Conservation (phyloP, 1,140 invertebrate genomes). For the Bombus confusus region DNA sequence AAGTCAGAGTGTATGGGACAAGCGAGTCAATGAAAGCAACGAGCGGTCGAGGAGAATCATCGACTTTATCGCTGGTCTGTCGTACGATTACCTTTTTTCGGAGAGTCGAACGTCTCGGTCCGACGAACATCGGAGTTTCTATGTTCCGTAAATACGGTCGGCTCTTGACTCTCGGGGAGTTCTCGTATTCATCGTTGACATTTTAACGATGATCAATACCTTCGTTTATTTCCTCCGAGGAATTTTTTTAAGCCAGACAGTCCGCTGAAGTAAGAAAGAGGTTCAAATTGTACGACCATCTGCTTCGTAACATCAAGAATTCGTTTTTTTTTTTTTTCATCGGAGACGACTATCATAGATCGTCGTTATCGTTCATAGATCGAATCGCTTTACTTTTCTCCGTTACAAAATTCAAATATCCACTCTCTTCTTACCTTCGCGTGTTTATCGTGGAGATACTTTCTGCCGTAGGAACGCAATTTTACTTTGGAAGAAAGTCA, state of each 20-base stretch:
- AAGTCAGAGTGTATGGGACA: constrained; percentile 1
- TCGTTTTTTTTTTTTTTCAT: not conserved
- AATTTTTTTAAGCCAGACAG: not conserved
- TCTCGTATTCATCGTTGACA: not conserved
- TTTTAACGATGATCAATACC: constrained; percentile 17
- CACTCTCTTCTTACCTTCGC: rapidly evolving
- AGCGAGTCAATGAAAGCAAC: constrained; percentile 24
- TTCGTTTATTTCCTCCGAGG: not conserved
- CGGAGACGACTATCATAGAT: not conserved
- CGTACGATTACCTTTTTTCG: not conserved
- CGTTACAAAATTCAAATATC: not conserved
- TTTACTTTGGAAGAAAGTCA: not conserved
- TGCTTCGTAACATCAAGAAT: not conserved
- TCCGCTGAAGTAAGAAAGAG: not conserved
- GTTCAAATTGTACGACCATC: too few species aligned
- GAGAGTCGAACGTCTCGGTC: not conserved
- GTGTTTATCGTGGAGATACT: not conserved
- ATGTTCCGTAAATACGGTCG: not conserved
- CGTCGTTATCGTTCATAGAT: not conserved
- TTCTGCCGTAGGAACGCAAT: not conserved
- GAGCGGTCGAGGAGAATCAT: not conserved
- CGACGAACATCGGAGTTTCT: too few species aligned
- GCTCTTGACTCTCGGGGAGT: not conserved
- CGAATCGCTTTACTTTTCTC: not conserved
- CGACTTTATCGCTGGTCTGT: not conserved